phyloP scores from a whole-genome alignment of 2,797 vertebrate genomes.

The Chanos chanos region DNA sequence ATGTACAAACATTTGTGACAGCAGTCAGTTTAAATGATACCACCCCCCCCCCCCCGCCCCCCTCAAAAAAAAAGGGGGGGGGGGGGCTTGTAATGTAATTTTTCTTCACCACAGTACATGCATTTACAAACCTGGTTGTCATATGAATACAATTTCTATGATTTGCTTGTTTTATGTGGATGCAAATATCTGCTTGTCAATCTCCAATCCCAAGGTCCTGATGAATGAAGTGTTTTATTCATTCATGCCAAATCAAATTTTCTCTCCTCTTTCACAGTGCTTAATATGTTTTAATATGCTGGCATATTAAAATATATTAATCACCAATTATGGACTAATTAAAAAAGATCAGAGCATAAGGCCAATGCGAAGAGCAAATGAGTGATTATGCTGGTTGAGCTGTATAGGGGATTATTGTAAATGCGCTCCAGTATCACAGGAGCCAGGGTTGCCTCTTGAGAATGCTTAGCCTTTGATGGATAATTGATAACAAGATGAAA shows the following conservation, averaged over 20 bases:
- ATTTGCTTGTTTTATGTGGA: conserved; percentile 52
- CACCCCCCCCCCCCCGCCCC: too few species aligned
- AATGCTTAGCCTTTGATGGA: neutral
- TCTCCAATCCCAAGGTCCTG: conserved; percentile 48
- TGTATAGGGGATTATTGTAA: conserved; percentile 51
- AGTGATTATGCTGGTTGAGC: conserved; percentile 54
- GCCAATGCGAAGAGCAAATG: conserved; percentile 51
- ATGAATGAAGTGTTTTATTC: conserved; percentile 60
- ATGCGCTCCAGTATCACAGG: conserved; percentile 49
- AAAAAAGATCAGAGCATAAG: conserved; percentile 60
- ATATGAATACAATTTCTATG: conserved; percentile 60
- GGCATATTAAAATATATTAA: conserved; percentile 59
- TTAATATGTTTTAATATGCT: conserved; percentile 50
- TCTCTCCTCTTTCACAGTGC: conserved; percentile 49
- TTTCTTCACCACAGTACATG: conserved; percentile 61
- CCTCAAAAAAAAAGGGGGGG: conserved; percentile 66
- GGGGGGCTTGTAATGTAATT: conserved; percentile 73
- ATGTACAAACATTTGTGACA: conserved; percentile 56
- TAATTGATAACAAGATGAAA: neutral
- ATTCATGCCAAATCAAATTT: conserved; percentile 55
- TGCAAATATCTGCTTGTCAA: conserved; percentile 39
- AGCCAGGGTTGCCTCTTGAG: neutral
- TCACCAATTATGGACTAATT: conserved; percentile 67
- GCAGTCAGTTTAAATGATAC: conserved; percentile 63
- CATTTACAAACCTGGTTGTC: conserved; percentile 60